phyloP scores from a whole-genome alignment of 2,113 vertebrate species.

The Martes martes region DNA sequence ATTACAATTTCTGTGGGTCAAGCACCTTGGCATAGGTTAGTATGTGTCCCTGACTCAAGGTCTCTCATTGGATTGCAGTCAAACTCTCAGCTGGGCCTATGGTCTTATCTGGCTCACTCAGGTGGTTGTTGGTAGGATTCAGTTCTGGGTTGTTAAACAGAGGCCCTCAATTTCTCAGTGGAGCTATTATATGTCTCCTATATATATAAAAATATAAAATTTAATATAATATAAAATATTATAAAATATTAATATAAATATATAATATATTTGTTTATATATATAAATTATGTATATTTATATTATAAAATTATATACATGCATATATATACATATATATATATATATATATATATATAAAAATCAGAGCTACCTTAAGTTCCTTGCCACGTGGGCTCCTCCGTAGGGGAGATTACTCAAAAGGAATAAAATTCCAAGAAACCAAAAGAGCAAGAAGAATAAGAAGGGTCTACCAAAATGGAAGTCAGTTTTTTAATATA shows the following conservation, averaged over 20 bases:
- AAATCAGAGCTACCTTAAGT: neutral
- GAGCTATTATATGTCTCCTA: no score
- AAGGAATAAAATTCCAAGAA: neutral
- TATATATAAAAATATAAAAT: no score
- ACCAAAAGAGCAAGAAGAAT: neutral
- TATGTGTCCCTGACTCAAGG: neutral
- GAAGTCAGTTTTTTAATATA: neutral
- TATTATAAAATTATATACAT: no score
- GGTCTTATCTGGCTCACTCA: neutral
- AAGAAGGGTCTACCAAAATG: neutral
- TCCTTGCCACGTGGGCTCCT: neutral
- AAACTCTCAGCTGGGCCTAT: neutral
- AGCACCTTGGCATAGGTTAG: neutral
- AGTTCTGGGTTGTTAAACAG: neutral
- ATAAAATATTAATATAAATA: no score
- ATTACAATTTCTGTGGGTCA: neutral
- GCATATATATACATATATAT: rapidly evolving
- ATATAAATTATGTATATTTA: no score
- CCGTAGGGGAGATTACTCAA: neutral
- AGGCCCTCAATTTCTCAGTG: neutral
- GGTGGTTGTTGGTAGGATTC: neutral
- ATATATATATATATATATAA: no score
- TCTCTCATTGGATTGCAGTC: neutral
- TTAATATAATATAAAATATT: no score
- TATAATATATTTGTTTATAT: no score